Evolutionary conservation across 2,888 invertebrate species (phyloP).

Genomic region (Oscheius sp.): DNA sequence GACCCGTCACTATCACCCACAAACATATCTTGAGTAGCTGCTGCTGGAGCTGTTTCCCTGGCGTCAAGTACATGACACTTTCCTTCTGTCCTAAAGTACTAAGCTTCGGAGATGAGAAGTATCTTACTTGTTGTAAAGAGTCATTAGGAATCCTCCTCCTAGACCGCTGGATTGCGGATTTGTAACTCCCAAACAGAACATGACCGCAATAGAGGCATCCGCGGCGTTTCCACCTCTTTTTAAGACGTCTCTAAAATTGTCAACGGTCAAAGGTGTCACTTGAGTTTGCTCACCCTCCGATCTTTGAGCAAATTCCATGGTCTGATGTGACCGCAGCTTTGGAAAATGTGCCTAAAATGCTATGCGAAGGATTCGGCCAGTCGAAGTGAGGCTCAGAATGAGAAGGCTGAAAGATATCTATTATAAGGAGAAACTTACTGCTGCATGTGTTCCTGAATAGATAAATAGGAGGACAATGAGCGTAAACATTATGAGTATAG

Average conservation of each 20-base stretch:
- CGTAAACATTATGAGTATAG: slow-evolving; percentile 38
- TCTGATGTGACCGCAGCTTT: slow-evolving; percentile 69
- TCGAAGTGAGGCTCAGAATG: slow-evolving; percentile 20
- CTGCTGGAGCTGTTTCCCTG: slow-evolving; percentile 73
- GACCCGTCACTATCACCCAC: slow-evolving; percentile 51
- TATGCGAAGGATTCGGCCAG: slow-evolving; percentile 63
- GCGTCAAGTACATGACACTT: slow-evolving; percentile 71
- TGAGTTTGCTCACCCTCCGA: slow-evolving; percentile 52
- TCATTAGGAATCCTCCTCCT: slow-evolving; percentile 88
- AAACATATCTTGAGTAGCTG: slow-evolving; percentile 75
- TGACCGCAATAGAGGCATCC: slow-evolving; percentile 85
- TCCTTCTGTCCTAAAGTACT: slow-evolving; percentile 45
- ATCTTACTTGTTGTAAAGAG: slow-evolving; percentile 78
- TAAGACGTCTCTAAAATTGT: slow-evolving; percentile 80
- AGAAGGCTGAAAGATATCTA: neutral
- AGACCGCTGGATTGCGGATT: slow-evolving; percentile 87
- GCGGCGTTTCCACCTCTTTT: slow-evolving; percentile 78
- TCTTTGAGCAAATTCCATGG: slow-evolving; percentile 66
- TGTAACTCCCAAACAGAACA: slow-evolving; percentile 86
- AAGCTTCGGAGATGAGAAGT: neutral
- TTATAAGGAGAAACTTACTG: slow-evolving; percentile 22
- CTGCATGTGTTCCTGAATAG: slow-evolving; percentile 13
- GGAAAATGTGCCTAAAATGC: slow-evolving; percentile 55
- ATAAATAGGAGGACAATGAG: slow-evolving; percentile 34
- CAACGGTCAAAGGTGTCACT: no score